phyloP scores from a whole-genome alignment of 2,113 vertebrate genomes.

The Choloepus hoffmanni region DNA sequence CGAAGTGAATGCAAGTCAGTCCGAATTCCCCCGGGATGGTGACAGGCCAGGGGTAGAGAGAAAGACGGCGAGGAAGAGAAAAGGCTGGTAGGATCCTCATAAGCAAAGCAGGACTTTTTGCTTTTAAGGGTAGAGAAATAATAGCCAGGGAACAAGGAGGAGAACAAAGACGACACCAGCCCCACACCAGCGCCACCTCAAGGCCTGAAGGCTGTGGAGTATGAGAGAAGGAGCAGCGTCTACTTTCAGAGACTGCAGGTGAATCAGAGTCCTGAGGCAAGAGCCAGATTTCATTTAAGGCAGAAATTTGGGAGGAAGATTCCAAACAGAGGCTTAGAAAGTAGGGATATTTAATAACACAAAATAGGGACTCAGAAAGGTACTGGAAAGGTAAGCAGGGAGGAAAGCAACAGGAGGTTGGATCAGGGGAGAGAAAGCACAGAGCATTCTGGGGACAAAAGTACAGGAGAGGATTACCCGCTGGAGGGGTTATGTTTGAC shows the following conservation, averaged over 20 bases:
- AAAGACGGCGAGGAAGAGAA: not conserved
- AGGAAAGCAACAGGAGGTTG: not conserved
- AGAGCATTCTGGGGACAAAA: not conserved
- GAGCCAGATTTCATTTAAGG: not conserved
- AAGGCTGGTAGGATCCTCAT: not conserved
- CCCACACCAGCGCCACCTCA: not conserved
- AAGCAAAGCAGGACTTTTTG: not conserved
- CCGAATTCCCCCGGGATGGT: not conserved
- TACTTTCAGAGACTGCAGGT: not conserved
- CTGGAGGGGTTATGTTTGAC: not conserved
- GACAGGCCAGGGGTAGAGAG: not conserved
- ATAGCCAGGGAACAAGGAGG: not conserved
- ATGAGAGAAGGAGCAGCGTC: not conserved
- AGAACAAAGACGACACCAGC: not conserved
- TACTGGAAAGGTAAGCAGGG: not conserved
- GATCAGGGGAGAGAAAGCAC: not conserved
- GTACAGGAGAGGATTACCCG: not conserved
- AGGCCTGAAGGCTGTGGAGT: not conserved
- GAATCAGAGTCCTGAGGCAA: not conserved
- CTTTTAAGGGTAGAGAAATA: not conserved
- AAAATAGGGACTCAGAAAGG: not conserved
- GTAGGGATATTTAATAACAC: not conserved
- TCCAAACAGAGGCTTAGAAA: not conserved
- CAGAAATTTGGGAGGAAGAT: not conserved
- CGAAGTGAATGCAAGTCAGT: not conserved